Percentiles rank a stretch among this genome's conserved stretches.
Evolutionary conservation across 2,113 vertebrate species (phyloP).

Genomic region (Chaetodon trifascialis): DNA sequence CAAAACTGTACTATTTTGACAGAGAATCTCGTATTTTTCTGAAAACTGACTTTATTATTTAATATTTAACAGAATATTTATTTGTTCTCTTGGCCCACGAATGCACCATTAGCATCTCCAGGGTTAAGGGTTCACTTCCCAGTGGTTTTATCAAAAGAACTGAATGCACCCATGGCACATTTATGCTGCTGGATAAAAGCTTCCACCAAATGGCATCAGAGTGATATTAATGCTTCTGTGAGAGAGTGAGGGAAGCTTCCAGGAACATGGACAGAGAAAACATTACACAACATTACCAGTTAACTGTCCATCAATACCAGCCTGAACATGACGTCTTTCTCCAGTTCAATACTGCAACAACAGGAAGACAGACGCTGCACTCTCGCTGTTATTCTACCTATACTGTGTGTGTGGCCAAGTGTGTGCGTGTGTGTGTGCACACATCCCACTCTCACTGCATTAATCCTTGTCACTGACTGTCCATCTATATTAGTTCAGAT

Average conservation of each 20-base stretch:
- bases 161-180: not conserved
- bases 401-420: not conserved
- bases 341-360: constrained; percentile 42
- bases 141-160: constrained; percentile 8
- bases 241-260: constrained; percentile 48
- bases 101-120: too few relatives aligned
- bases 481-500: too few relatives aligned
- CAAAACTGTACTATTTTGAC: not conserved
- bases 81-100: not conserved
- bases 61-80: too few relatives aligned
- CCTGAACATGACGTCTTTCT: constrained; percentile 27
- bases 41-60: not conserved
- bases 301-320: constrained; percentile 56
- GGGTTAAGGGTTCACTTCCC: not conserved
- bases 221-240: constrained; percentile 12
- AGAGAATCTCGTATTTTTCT: not conserved
- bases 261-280: constrained; percentile 49
- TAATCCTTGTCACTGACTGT: too few relatives aligned
- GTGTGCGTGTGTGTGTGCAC: not conserved
- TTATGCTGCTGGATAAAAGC: constrained; percentile 12
- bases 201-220: constrained; percentile 2
- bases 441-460: constrained; percentile 1
- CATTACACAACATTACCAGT: constrained; percentile 63
- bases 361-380: constrained; percentile 32
- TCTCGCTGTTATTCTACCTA: not conserved